Evolutionary conservation across 2,113 vertebrate species (phyloP).

Genomic region (Telmatochromis bifrenatus): DNA sequence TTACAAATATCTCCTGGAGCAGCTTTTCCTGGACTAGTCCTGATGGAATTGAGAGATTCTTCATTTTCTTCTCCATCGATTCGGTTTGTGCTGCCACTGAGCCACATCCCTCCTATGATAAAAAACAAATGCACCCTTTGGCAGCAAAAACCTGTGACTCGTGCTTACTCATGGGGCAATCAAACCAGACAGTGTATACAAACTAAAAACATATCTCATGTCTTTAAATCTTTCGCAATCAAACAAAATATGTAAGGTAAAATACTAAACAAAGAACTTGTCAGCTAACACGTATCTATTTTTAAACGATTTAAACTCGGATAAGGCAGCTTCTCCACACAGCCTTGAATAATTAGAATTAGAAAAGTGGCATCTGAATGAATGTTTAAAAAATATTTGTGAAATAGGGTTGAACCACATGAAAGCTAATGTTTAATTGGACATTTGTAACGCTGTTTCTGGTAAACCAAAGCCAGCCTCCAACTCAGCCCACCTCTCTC

Average conservation of each 20-base stretch:
- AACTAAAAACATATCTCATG: neutral
- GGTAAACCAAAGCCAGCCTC: neutral
- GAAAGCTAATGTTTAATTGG: neutral
- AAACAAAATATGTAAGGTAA: neutral
- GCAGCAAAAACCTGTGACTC: neutral
- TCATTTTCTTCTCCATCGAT: neutral
- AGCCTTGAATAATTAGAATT: neutral
- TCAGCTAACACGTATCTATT: neutral
- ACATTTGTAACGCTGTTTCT: neutral
- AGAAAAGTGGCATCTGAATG: neutral
- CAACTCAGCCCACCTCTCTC: neutral
- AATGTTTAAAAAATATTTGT: neutral
- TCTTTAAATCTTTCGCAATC: neutral
- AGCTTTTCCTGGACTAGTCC: neutral
- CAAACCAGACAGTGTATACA: neutral
- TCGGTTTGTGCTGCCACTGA: neutral
- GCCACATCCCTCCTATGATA: neutral
- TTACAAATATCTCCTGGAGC: neutral
- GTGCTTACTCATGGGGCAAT: neutral
- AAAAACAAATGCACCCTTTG: slow-evolving; percentile 18
- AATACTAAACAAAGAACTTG: neutral
- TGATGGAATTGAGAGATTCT: neutral
- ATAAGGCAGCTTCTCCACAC: neutral
- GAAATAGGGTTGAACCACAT: neutral
- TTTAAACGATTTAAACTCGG: neutral